Evolutionary conservation across 2,113 vertebrate genomes (phyloP).

Genomic region (Myotis brandtii): DNA sequence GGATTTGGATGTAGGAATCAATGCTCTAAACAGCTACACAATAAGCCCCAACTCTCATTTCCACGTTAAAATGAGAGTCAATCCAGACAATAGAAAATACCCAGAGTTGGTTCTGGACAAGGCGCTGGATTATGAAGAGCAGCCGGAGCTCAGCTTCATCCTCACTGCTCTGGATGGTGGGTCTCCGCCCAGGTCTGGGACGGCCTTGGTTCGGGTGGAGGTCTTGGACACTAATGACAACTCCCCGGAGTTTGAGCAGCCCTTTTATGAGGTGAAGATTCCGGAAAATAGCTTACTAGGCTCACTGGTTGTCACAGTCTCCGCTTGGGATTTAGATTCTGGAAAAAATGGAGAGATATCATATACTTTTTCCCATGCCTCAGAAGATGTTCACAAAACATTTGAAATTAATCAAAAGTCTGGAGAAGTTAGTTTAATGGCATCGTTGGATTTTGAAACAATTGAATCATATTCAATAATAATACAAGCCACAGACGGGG

Average conservation of each 20-base stretch:
- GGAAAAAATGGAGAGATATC: constrained; percentile 75
- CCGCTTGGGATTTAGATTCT: constrained; percentile 72
- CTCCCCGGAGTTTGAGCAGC: neutral
- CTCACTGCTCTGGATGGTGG: constrained; percentile 77
- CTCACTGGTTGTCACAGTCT: constrained; percentile 59
- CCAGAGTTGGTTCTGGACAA: constrained; percentile 75
- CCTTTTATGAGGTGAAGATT: constrained; percentile 79
- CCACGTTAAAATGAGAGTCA: neutral
- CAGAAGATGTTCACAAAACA: constrained; percentile 55
- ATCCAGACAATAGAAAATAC: neutral
- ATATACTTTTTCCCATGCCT: constrained; percentile 70
- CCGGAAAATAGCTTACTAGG: constrained; percentile 73
- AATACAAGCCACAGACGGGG: constrained; percentile 74
- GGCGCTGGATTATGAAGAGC: constrained; percentile 77
- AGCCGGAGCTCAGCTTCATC: constrained; percentile 59
- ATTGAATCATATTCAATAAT: constrained; percentile 54
- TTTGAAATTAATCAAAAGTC: constrained; percentile 78
- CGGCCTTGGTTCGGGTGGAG: constrained; percentile 58
- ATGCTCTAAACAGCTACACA: constrained; percentile 80
- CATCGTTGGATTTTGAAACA: constrained; percentile 82
- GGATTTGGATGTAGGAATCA: constrained; percentile 81
- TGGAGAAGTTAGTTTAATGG: constrained; percentile 69
- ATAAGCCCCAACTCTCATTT: constrained; percentile 80
- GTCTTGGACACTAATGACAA: constrained; percentile 84
- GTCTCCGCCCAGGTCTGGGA: constrained; percentile 61